Evolutionary conservation across 2,113 vertebrate genomes (phyloP).

Genomic region (Chascanopsetta lugubris): DNA sequence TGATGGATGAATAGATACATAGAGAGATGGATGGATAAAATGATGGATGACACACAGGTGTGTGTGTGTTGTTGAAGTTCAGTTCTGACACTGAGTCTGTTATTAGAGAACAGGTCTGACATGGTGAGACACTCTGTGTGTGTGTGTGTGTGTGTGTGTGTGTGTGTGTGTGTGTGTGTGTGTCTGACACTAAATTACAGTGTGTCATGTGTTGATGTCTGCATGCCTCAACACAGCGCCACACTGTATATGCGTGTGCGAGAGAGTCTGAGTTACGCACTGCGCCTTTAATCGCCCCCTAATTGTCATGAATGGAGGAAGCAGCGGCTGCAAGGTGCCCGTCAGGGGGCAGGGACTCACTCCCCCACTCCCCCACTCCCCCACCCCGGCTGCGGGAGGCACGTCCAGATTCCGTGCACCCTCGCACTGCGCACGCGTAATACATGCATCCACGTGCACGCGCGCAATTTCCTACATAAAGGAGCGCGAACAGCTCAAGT

Average conservation of each 20-base stretch:
- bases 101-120: not conserved
- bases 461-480: conserved; percentile 28
- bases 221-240: conserved; percentile 12
- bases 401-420: not conserved
- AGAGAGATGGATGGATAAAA: no score
- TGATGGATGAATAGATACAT: no score
- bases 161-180: conserved; percentile 20
- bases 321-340: not conserved
- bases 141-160: conserved; percentile 19
- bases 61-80: not conserved
- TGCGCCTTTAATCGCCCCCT: not conserved
- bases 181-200: conserved; percentile 50
- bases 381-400: not conserved
- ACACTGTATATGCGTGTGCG: not conserved
- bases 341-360: not conserved
- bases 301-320: not conserved
- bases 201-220: conserved; percentile 23
- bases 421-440: conserved; percentile 10
- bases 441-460: conserved; percentile 9
- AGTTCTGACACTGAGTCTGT: no score
- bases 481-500: conserved; percentile 41
- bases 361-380: no score
- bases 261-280: not conserved
- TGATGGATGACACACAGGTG: no score
- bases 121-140: conserved; percentile 37